Evolutionary conservation across 1,140 invertebrate species (phyloP).

Genomic region (Cylas formicarius): DNA sequence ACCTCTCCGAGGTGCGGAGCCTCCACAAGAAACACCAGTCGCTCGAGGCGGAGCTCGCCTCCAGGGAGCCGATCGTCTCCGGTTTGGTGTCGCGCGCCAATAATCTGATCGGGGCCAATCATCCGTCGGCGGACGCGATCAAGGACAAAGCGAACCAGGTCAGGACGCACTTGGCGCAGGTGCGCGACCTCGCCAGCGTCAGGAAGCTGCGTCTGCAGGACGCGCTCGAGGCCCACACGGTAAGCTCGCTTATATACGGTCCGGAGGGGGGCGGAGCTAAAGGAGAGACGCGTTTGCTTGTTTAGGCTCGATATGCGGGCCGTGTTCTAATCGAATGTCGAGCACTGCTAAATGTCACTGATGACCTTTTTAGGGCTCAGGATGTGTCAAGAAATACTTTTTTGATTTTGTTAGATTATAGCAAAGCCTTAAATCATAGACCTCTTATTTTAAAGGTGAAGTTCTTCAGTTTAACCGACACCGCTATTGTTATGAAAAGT

Average conservation of each 20-base stretch:
- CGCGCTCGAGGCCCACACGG: conserved; percentile 78
- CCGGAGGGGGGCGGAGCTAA: no score
- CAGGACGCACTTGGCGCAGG: conserved; percentile 53
- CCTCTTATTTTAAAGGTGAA: no score
- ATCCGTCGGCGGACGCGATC: conserved; percentile 71
- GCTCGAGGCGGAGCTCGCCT: conserved; percentile 73
- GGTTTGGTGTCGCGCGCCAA: conserved; percentile 63
- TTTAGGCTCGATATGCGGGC: no score
- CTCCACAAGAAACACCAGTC: conserved; percentile 93
- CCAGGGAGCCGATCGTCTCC: conserved; percentile 73
- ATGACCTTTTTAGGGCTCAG: no score
- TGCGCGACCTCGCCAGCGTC: conserved; percentile 65
- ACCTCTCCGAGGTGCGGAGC: conserved; percentile 87
- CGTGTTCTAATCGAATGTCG: no score
- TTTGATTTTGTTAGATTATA: no score
- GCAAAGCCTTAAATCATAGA: no score
- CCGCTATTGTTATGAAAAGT: no score
- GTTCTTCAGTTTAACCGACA: no score
- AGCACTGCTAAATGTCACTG: no score
- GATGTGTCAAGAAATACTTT: no score
- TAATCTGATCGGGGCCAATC: conserved; percentile 73
- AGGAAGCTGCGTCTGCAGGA: conserved; percentile 66
- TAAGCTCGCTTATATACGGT: conserved; percentile 38
- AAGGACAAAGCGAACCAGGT: conserved; percentile 58
- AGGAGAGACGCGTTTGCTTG: no score